Evolutionary conservation across 2,888 invertebrate species (phyloP), one percentile per base, ranked within the genome.

Genomic region (Morpho deidamia): DNA sequence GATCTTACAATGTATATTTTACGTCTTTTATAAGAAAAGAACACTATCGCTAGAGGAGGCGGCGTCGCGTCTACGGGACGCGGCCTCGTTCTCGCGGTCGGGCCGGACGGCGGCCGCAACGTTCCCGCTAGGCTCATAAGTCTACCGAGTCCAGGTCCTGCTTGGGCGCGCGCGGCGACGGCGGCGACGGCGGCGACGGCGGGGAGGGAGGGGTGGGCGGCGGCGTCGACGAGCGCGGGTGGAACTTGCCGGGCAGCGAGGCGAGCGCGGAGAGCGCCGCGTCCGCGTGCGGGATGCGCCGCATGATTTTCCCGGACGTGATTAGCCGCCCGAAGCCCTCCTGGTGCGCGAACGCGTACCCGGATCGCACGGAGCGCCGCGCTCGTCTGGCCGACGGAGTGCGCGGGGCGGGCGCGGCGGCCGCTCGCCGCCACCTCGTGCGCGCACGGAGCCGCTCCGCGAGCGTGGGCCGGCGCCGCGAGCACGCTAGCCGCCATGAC

Each of bases 311-410:
- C 57, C 98, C 99, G 46, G 97, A 97, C 9, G 98, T 99, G 78
- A 99, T 99, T 67, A 99, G 95, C 12, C 97, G 93, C 45, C 98
- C 98, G 83, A 98, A 99, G 68, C 98, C 98, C 91, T 97, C 97
- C 86, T 98, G 97, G 89, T 99, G 99, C 54, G 99, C 97, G 90
- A 99, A 99, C 8, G 99, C 99, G 88, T 99, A 86, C 11, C 99
- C 99, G 9, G 98, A 98, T 54, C 99, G 94, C 61, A 99, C 92
- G 34, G 97, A 98, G 69, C 97, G 94, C 38, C 99, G 92, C 56
- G 96, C 96, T 69, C 97, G 93, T 56, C 97, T 92, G 0, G 97
- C 95, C 46, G 97, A 96, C 34, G 97, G 95, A 60, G 96, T 96
- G 64, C 97, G 92, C 57, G 95, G 90, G 52, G 95, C 94, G 71